Base-by-base conservation (phyloP, 64 coral and sea anemone genomes). In the Stichodactyla mertensii region DNA sequence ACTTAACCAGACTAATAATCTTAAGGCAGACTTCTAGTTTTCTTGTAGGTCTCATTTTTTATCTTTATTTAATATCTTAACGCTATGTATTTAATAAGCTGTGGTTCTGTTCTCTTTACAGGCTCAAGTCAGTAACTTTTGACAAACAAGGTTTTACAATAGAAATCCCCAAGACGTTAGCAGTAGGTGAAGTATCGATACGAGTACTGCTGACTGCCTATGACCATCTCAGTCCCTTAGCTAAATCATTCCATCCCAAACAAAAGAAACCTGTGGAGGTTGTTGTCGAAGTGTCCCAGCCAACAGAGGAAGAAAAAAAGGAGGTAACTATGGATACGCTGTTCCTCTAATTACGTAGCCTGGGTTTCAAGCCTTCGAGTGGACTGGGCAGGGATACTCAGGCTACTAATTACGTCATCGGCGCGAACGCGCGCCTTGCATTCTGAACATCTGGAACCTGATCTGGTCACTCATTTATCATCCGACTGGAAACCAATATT, bases 121-220 rank as follows among this genome's bases (percentile, higher is more conserved):
- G 96, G 85, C 79, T 95, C 14, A 99, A 99, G 54, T 99, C 90
- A 5, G 94, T 99, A 15, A 88, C 84, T 6, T 99, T 99, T 89
- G 74, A 92, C 18, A 89, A 95, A 64, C 86, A 95, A 59, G 93
- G 91, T 61, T 22, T 99, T 55, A 82, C 88, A 16, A 85, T 99
- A 20, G 93, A 99, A 62, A 87, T 99, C 51, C 96, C 96, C 16
- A 95, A 92, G 83, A 54, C 80, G 61, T 77, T 99, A 69, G 84
- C 96, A 13, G 91, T 95, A 52, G 96, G 90, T 53, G 93, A 95
- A 52, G 62, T 92, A 10, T 90, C 93, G 60, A 86, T 99, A 12
- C 93, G 90, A 16, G 55, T 94, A 24, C 86, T 99, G 84, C 88
- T 90, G 74, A 98, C 93, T 4, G 89, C 84, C 14, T 98, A 98